phyloP scores from a whole-genome alignment of 2,888 invertebrate species.

The Dilophus febrilis region DNA sequence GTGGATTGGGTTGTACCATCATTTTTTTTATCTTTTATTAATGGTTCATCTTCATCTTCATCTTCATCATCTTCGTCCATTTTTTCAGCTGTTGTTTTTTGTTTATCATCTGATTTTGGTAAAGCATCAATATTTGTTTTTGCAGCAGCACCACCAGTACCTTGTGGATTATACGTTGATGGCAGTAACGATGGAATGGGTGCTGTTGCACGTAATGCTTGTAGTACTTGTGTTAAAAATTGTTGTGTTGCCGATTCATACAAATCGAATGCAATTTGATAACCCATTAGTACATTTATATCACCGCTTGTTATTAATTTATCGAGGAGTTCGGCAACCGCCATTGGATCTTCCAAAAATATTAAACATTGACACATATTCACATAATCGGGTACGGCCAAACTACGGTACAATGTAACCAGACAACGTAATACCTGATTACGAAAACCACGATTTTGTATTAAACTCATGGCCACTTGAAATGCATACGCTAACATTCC shows the following conservation, averaged over 20 bases:
- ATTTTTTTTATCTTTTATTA: constrained; percentile 30
- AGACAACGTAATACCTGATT: constrained; percentile 77
- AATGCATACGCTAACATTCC: constrained; percentile 91
- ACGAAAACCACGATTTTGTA: constrained; percentile 86
- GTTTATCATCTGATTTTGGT: constrained; percentile 49
- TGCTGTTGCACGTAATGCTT: constrained; percentile 64
- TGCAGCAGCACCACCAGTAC: constrained; percentile 28
- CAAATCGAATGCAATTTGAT: constrained; percentile 97
- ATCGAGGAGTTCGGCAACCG: constrained; percentile 85
- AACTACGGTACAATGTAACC: constrained; percentile 74
- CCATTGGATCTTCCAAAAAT: constrained; percentile 83
- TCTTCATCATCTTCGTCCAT: constrained; percentile 29
- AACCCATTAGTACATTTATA: constrained; percentile 84
- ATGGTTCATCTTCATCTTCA: constrained; percentile 29
- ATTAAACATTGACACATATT: constrained; percentile 97
- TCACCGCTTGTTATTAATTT: constrained; percentile 65
- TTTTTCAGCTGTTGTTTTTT: constrained; percentile 44
- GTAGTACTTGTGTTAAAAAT: constrained; percentile 73
- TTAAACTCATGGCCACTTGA: constrained; percentile 89
- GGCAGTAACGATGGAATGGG: constrained; percentile 62
- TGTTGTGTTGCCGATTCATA: constrained; percentile 99
- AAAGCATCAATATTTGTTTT: constrained; percentile 41
- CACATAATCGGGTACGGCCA: constrained; percentile 88
- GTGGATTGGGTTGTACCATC: constrained; percentile 17
- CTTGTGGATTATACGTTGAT: constrained; percentile 56